These are phyloP conservation scores for Trichogramma pretiosum DNA, from an alignment of 1,140 invertebrate genomes.

Conservation along the genomic window DNA sequence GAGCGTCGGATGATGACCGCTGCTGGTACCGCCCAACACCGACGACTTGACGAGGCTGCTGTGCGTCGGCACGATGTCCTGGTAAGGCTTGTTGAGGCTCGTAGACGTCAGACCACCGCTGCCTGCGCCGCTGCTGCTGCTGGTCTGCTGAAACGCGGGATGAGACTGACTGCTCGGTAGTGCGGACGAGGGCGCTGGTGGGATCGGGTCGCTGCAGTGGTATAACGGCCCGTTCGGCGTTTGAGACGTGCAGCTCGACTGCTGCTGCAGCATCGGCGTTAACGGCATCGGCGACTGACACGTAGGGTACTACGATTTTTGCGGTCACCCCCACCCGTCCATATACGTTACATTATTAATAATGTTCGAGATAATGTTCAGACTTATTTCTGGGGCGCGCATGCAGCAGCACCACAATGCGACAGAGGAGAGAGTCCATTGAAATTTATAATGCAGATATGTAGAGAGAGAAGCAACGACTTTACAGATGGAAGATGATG, in stretches of 20 bases:
- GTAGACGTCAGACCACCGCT: not conserved
- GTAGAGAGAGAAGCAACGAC: too few species aligned
- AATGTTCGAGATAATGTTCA: too few species aligned
- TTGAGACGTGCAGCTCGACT: constrained; percentile 40
- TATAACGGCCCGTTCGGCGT: constrained; percentile 44
- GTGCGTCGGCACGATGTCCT: not conserved
- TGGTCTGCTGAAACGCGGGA: constrained; percentile 40
- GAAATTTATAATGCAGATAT: too few species aligned
- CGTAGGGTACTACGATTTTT: too few species aligned
- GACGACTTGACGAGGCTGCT: not conserved
- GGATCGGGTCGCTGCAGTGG: constrained; percentile 43
- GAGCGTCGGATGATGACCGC: constrained; percentile 42
- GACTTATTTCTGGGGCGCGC: too few species aligned
- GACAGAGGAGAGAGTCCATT: too few species aligned
- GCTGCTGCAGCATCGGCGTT: constrained; percentile 41
- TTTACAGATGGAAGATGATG: too few species aligned
- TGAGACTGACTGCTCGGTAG: constrained; percentile 51
- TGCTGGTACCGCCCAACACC: constrained; percentile 27
- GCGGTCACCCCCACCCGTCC: too few species aligned
- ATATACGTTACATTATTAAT: too few species aligned
- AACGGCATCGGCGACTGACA: constrained; percentile 43
- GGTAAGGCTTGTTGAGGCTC: too few species aligned
- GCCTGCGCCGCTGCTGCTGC: constrained; percentile 27
- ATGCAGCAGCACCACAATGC: too few species aligned
- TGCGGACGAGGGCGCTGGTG: constrained; percentile 35